Percentiles rank a stretch among this genome's conserved stretches.
These are phyloP conservation scores for Apodemus sylvaticus DNA, from an alignment of 2,113 vertebrate species.

Conservation along the genomic window DNA sequence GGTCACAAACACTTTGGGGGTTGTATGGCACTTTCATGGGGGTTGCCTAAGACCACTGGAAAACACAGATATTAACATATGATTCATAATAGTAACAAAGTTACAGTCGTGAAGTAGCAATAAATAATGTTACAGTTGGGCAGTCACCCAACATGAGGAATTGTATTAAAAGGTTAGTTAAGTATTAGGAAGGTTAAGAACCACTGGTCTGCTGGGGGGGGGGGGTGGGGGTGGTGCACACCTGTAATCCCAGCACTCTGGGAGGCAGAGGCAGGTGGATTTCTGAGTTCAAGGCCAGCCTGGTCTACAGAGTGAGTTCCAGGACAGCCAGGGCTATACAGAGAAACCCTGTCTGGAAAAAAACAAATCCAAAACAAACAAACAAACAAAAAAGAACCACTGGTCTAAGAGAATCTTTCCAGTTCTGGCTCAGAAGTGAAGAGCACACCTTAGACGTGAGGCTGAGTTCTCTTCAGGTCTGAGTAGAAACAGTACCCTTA, in stretches of 20 bases:
- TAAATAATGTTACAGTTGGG: not conserved
- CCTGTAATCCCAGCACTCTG: no score
- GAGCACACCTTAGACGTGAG: not conserved
- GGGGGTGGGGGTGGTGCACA: no score
- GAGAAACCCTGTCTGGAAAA: no score
- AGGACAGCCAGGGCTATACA: no score
- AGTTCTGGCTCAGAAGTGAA: not conserved
- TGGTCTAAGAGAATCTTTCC: not conserved
- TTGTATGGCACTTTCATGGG: not conserved
- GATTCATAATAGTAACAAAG: not conserved
- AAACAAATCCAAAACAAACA: no score
- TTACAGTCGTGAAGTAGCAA: not conserved
- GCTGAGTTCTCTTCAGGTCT: not conserved
- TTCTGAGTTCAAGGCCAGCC: no score
- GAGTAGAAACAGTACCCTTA: not conserved
- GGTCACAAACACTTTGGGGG: not conserved
- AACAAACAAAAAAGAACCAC: no score
- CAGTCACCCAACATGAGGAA: not conserved
- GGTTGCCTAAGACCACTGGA: not conserved
- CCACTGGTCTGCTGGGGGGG: no score
- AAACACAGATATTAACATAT: not conserved
- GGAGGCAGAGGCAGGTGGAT: no score
- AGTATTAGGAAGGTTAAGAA: not conserved
- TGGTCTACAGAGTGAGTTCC: no score
- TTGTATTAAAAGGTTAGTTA: not conserved